Evolutionary conservation across 2,888 invertebrate species (phyloP), one percentile per base, ranked within the genome.

Genomic region (Dermolepida albohirtum): DNA sequence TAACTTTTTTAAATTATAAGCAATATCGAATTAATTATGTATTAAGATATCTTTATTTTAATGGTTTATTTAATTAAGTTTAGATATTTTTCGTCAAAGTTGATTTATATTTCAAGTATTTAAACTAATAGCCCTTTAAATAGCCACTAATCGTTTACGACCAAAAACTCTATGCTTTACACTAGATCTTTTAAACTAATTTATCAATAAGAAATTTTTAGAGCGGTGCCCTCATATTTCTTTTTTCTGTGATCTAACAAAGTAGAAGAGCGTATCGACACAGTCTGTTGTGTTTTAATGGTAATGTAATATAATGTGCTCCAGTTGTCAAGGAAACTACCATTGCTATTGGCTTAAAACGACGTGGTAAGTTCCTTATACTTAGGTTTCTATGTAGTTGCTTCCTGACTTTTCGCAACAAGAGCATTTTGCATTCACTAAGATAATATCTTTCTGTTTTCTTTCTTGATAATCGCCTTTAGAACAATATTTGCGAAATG

Each of bases 241-340:
- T 34, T 29, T 5, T 10, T 47, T 62, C 14, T 47, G 17, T 14
- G 47, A 62, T 62, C 59, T 62, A 62, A 62, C 34, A 70, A 70
- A 65, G 51, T 69, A 69, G 47, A 49, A 66, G 66, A 70, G 59
- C 71, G 69, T 71, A 64, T 67, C 72, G 50, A 34, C 55, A 63
- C 41, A 64, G 67, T 64, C 67, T 67, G 69, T 64, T 71, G 71
- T 65, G 43, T 47, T 54, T 44, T 44, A 44, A 12, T 54, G 47
- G 64, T 54, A 65, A 54, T 65, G 64, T 65, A 65, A 65, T 54
- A 54, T 75, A 78, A 77, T 79, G 77, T 78, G 81, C 79, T 80
- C 81, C 74, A 81, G 76, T 80, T 80, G 74, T 77, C 76, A 78
- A 77, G 76, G 77, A 77, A 78, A 77, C 74, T 77, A 77, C 74